Conservation (phyloP, 2,797 vertebrate species). For the Bucorvus abyssinicus region DNA sequence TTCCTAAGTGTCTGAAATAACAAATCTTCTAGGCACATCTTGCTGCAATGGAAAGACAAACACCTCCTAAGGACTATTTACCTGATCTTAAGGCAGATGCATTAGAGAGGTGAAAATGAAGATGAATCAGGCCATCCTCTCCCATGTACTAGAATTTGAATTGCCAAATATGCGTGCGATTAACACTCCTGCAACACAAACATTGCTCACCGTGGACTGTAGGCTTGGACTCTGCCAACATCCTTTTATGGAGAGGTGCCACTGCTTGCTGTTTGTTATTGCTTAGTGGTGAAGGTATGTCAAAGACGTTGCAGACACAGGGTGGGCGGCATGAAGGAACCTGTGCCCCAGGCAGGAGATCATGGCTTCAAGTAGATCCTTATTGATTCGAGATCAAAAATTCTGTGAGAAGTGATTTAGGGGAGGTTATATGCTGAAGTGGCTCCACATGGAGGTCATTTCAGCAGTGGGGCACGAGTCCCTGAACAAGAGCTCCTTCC, state of each 20-base stretch:
- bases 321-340: not conserved
- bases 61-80: not conserved
- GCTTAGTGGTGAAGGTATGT: not conserved
- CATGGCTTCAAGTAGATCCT: not conserved
- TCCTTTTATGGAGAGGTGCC: not conserved
- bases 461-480: not conserved
- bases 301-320: not conserved
- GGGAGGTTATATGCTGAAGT: not conserved
- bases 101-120: not conserved
- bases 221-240: not conserved
- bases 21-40: not conserved
- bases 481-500: not conserved
- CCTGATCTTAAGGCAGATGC: not conserved
- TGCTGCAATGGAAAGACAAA: not conserved
- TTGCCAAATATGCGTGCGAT: not conserved
- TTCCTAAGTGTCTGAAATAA: not conserved
- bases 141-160: not conserved
- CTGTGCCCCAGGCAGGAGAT: not conserved
- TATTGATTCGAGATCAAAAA: slow-evolving; percentile 12
- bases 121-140: not conserved
- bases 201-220: not conserved
- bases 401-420: not conserved
- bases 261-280: not conserved
- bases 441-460: not conserved
- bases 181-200: not conserved